These are phyloP conservation scores for Corythornis vintsioides DNA, from an alignment of 2,113 vertebrate species.

Conservation along the genomic window DNA sequence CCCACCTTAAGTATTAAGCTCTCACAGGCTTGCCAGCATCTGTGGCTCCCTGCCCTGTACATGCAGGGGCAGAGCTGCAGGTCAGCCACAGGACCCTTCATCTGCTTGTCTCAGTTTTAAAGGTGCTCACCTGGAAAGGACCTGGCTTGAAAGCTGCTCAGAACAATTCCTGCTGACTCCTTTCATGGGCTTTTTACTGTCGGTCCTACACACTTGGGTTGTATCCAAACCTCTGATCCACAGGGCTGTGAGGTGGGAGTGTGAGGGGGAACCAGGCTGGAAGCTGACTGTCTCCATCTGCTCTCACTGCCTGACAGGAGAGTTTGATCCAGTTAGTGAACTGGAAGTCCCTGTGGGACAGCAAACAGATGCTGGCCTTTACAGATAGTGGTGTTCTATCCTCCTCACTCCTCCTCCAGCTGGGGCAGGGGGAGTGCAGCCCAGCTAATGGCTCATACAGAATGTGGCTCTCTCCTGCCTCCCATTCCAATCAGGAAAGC, in stretches of 20 bases:
- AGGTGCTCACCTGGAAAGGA: conserved; percentile 6
- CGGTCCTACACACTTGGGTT: not conserved
- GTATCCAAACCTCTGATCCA: conserved; percentile 29
- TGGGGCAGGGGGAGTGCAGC: not conserved
- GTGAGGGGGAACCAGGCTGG: conserved; percentile 41
- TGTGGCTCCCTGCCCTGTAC: not conserved
- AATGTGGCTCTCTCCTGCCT: not conserved
- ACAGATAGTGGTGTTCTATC: not conserved
- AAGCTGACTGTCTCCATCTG: conserved; percentile 55
- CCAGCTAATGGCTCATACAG: not conserved
- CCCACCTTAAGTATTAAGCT: not conserved
- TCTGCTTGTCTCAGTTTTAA: not conserved
- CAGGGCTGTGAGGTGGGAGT: conserved; percentile 52
- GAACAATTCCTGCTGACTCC: conserved; percentile 17
- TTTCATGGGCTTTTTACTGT: conserved; percentile 46
- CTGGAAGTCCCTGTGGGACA: not conserved
- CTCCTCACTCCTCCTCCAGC: not conserved
- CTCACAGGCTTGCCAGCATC: not conserved
- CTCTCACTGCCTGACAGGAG: conserved; percentile 37
- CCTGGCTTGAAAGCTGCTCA: conserved; percentile 4
- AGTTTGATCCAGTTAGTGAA: not conserved
- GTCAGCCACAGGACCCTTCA: not conserved
- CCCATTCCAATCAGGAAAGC: not conserved
- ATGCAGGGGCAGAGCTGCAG: not conserved
- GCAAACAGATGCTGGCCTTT: conserved; percentile 6